Evolutionary conservation across 2,888 invertebrate genomes (phyloP), one percentile per base, ranked within the genome.

Genomic region (Caenorhabditis sp.): DNA sequence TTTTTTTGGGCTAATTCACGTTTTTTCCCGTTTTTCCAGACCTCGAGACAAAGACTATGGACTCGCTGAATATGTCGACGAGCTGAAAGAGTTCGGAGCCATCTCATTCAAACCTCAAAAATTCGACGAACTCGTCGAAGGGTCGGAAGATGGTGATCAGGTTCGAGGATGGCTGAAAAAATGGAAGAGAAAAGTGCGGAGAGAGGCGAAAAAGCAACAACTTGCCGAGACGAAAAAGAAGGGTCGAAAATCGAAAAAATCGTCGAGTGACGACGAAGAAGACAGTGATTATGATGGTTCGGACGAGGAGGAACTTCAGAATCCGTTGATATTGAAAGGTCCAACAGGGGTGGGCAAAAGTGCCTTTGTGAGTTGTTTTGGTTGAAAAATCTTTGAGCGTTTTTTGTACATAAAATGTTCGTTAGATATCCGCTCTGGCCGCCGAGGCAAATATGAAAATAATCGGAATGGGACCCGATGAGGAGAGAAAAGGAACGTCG

Each of bases 301-400:
- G n/a, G 27, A 27, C 1, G 58, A 69, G 6, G 60, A 64, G 6
- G 50, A 37, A 43, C 27, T 65, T 6, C 60, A 67, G 54, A 72
- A 72, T 37, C 72, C 72, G 1, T 49, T 72, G 51, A 64, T 72
- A 19, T 58, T 72, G 51, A 68, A 65, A 19, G 72, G 72, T 3
- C 72, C 72, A 12, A 62, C 62, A 12, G 72, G 72, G 26, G 67
- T 67, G n/a, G 72, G 72, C 49, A 72, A 72, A 23, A 65, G 63
- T n/a, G 72, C 72, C 6, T 58, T 72, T 51, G 70, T 71, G 17
- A 19, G 53, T 59, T 27, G 3, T 10, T 3, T 10, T 43, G 12
- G 6, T 43, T 10, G 17, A 57, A 55, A 23, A 14, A 43, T 26
- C 50, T 50, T 50, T 5, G 4, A 19, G 8, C 50, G 5, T 4